These are phyloP conservation scores for Paedocypris sp. DNA, from an alignment of 2,113 vertebrate species.

Conservation along the genomic window DNA sequence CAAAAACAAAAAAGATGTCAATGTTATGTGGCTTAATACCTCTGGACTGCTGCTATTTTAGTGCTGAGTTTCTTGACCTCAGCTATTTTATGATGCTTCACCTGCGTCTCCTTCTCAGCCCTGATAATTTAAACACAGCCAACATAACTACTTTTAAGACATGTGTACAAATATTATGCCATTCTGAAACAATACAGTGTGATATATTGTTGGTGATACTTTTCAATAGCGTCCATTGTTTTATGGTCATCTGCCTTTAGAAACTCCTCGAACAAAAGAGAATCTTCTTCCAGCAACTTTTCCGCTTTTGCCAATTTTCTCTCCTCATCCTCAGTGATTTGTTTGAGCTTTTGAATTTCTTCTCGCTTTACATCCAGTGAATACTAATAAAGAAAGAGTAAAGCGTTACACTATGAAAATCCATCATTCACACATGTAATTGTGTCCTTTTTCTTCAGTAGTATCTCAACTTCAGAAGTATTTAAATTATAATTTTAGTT, in stretches of 20 bases:
- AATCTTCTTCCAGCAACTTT: constrained; percentile 61
- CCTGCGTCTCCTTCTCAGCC: constrained; percentile 69
- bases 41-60: constrained; percentile 68
- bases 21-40: constrained; percentile 51
- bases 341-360: constrained; percentile 71
- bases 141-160: neutral
- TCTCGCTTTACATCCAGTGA: constrained; percentile 62
- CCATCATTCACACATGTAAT: neutral
- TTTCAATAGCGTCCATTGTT: constrained; percentile 64
- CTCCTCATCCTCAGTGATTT: constrained; percentile 57
- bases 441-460: no score
- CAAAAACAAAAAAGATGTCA: neutral
- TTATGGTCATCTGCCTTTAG: constrained; percentile 73
- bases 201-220: constrained; percentile 47
- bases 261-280: constrained; percentile 66
- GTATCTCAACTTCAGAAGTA: no score
- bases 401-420: neutral
- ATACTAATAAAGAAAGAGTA: constrained; percentile 53
- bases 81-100: constrained; percentile 63
- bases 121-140: constrained; percentile 47
- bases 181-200: neutral
- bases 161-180: neutral
- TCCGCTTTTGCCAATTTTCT: constrained; percentile 60
- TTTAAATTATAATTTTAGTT: no score
- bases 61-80: constrained; percentile 65